Evolutionary conservation across 2,888 invertebrate genomes (phyloP), one percentile per base, ranked within the genome.

Genomic region (Meganola albula): DNA sequence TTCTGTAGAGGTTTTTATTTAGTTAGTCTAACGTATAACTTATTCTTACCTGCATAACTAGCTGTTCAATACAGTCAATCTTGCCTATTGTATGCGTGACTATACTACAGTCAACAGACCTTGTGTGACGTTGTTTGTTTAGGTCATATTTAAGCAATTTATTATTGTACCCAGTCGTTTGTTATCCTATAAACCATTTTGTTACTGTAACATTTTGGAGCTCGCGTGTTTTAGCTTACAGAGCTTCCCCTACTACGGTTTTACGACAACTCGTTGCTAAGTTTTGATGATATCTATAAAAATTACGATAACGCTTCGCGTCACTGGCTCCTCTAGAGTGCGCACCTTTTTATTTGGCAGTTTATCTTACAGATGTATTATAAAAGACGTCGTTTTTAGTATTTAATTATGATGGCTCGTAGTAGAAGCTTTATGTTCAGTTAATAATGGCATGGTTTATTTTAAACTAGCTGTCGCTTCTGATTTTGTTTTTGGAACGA

Each of bases 281-380:
- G 58, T 64, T 69, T 70, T 73, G 61, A 74, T 66, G 56, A 53
- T 51, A 31, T 64, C 57, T 62, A 61, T 75, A 72, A 78, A 74
- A 54, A 62, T 74, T 67, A 74, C 63, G 67, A 61, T 64, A 65
- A 57, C 62, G 61, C 55, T 61, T 49, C 51, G 37, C 51, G 46
- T 38, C 47, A 48, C 32, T 31, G 38, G 41, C 40, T 40, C 47
- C 41, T 25, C 48, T 37, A 50, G 52, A 44, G 51, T 37, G 39
- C 37, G 46, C 41, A 50, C 53, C 54, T 62, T 67, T 72, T 74
- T 69, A 70, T 69, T 60, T 53, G 58, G 47, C 69, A 58, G 63
- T 69, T 68, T 61, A 55, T 64, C 59, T 59, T 64, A 60, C 65
- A 45, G 60, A 59, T 49, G 56, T 63, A 54, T 62, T 64, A 66